Evolutionary conservation across 2,113 vertebrate species (phyloP), one percentile per base, ranked within the genome.

Genomic region (Mormyrus lacerda): DNA sequence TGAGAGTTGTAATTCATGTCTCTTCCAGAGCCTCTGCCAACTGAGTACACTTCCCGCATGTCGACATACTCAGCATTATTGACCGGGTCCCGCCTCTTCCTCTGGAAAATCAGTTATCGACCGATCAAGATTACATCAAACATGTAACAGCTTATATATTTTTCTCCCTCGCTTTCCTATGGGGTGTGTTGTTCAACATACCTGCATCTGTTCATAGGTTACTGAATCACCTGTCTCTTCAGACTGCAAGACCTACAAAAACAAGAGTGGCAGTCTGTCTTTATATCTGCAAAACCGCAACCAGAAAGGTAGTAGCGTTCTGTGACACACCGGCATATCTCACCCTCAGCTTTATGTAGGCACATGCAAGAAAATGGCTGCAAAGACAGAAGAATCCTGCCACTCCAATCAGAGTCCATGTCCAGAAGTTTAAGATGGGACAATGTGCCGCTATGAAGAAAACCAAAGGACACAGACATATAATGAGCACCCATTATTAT

Each of bases 1-100:
- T 47, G 53, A 39, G 87, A 45, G 61, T 88, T 88, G 61, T 47
- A 76, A 11, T 88, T 88, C 21, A 88, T 24, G 87, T 73, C 87
- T 48, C 42, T 69, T 17, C 21, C 44, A 13, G 39, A 27, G 10
- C 53, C 2, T 6, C 87, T 73, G 61, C 42, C 42, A 7, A 8
- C 44, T 7, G 87, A 31, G 6, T 8, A 24, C 24, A 88, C 61
- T 47, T 73, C 65, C 4, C 55, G 87, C 55, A 88, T 69, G 42
- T 88, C 55, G 2, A 88, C 44, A 6, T 88, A 88, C n/a, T 88
- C 87, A 19, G 55, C 53, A 7, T 47, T 69, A 11, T 1, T 27
- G 2, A 73, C 58, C 48, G 87, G 55, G 58, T 73, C 87, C 55
- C 9, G 9, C 42, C 44, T 88, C 83, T 85, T 50, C 61, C 61